Base-by-base conservation (phyloP, 2,797 vertebrate species). In the Epinephelus malabaricus region DNA sequence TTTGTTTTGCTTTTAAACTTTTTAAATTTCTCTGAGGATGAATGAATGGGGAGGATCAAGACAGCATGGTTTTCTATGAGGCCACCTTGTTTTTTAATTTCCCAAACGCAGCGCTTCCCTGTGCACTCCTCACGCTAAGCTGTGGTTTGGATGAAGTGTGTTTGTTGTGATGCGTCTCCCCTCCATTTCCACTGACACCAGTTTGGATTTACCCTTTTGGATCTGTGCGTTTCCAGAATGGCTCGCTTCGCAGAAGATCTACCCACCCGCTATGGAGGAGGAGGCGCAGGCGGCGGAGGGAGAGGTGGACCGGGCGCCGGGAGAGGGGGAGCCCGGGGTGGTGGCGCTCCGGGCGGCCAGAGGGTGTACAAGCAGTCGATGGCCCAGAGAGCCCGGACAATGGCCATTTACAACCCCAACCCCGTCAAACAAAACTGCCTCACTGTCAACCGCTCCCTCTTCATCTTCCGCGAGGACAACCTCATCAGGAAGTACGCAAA, bases 391-490 rank as follows among this genome's bases (percentile, higher is more conserved):
- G 98, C 98, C 89, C 94, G 98, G 91, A 99, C 98, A 62, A 99
- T 99, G 98, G 98, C 98, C 90, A 96, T 99, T 70, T 99, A 99
- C 95, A 99, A 99, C 94, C 98, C 98, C 62, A 99, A 98, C 89
- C 98, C 98, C 11, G 98, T 98, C 95, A 98, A 97, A 89, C 98
- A 99, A 93, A 99, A 98, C 97, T 99, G 98, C 95, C 91, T 99
- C 93, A 99, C 98, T 38, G 97, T 99, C 96, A 99, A 99, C 96
- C 96, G 98, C 91, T 99, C 98, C 87, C 96, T 99, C 89, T 99
- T 99, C 96, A 96, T 99, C 95, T 99, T 99, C 95, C 97, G 97
- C 78, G 98, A 99, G 94, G 98, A 99, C 95, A 99, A 99, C 86
- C 94, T 97, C 91, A 97, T 99, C 92, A 96, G 98, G 95, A 99